Evolutionary conservation across 2,888 invertebrate genomes (phyloP), one percentile per base, ranked within the genome.

Genomic region (Tuta absoluta): DNA sequence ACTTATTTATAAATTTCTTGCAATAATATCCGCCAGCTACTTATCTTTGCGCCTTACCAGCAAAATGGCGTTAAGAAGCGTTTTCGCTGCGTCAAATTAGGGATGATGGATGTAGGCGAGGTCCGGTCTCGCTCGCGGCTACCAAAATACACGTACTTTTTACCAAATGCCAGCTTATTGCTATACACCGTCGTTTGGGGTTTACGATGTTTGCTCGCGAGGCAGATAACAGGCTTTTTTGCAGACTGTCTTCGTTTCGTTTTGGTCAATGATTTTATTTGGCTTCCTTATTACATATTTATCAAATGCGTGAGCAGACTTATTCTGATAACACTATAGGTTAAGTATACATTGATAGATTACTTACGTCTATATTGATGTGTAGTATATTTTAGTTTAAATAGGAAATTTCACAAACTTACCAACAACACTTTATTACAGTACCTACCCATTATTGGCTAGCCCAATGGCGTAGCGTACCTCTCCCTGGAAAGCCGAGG

Each of bases 81-180:
- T 72, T 72, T 70, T 70, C 70, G 68, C 65, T 66, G 70, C 75
- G 79, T 82, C 84, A 81, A 80, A 80, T 82, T 80, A 78, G 65
- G 68, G 63, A 79, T 82, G 82, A 83, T 83, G 77, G 80, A 84
- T 84, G 77, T 63, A 65, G 66, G 57, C 65, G n/a, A 28, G 23
- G 51, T 53, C 51, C 56, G 60, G 68, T 66, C 53, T 67, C 65
- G 67, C 62, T 67, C 63, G 69, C 71, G 67, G 66, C 66, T 23
- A 14, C 56, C 63, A 49, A 48, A 38, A 49, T 62, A 56, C 59
- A 21, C n/a, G 23, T 28, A 57, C 41, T 63, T 61, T 62, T 62
- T 61, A 62, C 57, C 58, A 37, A 63, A 56, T 14, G 2, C 56
- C 14, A 33, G 56, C 53, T 49, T 57, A 28, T 41, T 56, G 24